Evolutionary conservation across 1,140 invertebrate species (phyloP), one percentile per base, ranked within the genome.

Genomic region (Cydia strobilella): DNA sequence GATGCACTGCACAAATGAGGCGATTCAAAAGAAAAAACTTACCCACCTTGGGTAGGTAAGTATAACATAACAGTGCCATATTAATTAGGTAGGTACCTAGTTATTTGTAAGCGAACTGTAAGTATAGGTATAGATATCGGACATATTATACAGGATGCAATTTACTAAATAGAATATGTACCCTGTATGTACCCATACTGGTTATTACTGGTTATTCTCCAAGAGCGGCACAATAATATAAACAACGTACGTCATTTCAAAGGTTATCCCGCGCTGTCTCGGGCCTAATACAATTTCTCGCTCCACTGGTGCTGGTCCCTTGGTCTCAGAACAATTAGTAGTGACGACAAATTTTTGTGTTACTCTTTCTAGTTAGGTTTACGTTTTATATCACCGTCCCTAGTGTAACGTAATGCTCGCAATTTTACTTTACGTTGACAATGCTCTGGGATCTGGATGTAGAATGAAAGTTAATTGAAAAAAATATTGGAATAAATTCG

Each of bases 311-410:
- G 80, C 62, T 77, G 73, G 84, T 90, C 86, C 87, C 88, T 79
- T 23, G 77, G 88, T 87, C 86, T 88, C 88, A 45, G 82, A 74
- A 84, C 88, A 90, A 90, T 90, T 90, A 90, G 84, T 82, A 75
- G 75, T 74, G 79, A 77, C 80, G 75, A 82, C 84, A 82, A 59
- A 85, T 87, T 89, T 85, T 87, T 87, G 77, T 84, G 83, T 83
- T 83, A 85, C 79, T 80, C 82, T 72, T 82, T 54, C 72, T 72
- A 79, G 65, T 69, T 69, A 69, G 65, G 15, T 69, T 69, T 35
- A 69, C 65, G 65, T 69, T 69, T 69, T 69, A 69, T 69, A 69
- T 69, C 31, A 69, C 65, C 15, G 35, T 39, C 65, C 65, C 72
- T 15, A 10, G 72, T 73, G 48, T 48, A 73, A 39, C 72, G 72